Conservation (phyloP, 64 coral and sea anemone genomes). For the Stichodactyla helianthus region DNA sequence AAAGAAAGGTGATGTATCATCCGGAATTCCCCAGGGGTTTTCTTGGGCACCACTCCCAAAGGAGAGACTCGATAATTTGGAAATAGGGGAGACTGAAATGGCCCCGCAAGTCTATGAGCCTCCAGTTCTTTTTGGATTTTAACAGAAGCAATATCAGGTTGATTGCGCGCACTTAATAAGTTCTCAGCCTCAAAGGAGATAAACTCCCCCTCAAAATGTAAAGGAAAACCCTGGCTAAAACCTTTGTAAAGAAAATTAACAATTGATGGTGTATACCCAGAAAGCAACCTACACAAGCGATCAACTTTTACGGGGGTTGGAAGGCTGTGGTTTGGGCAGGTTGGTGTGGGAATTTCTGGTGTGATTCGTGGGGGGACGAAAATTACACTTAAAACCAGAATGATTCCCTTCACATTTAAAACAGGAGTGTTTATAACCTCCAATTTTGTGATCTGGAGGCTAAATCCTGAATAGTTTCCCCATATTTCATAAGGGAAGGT, state of each 20-base stretch:
- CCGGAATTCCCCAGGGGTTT: too few relatives aligned
- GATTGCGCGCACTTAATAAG: too few relatives aligned
- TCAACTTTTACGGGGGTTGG: slow-evolving; percentile 41
- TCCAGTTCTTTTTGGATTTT: too few relatives aligned
- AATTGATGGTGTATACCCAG: slow-evolving; percentile 12
- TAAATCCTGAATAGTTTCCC: slow-evolving; percentile 20
- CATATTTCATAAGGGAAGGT: slow-evolving; percentile 20
- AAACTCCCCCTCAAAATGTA: too few relatives aligned
- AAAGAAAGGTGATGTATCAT: too few relatives aligned
- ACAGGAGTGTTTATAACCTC: background rate
- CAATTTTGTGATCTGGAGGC: slow-evolving; percentile 14
- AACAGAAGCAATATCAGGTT: too few relatives aligned
- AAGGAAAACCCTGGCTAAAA: too few relatives aligned
- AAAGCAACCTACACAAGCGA: slow-evolving; percentile 8
- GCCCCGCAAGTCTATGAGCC: too few relatives aligned
- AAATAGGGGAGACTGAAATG: too few relatives aligned
- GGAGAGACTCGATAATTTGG: too few relatives aligned
- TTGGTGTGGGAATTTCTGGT: background rate
- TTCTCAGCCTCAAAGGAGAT: too few relatives aligned
- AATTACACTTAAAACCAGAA: slow-evolving; percentile 5
- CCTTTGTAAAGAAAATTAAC: background rate
- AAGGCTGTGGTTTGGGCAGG: background rate
- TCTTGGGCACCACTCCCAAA: too few relatives aligned
- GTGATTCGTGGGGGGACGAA: background rate
- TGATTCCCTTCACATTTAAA: background rate